Base-by-base conservation (phyloP, 2,888 invertebrate species). In the Choreutis nemorana region DNA sequence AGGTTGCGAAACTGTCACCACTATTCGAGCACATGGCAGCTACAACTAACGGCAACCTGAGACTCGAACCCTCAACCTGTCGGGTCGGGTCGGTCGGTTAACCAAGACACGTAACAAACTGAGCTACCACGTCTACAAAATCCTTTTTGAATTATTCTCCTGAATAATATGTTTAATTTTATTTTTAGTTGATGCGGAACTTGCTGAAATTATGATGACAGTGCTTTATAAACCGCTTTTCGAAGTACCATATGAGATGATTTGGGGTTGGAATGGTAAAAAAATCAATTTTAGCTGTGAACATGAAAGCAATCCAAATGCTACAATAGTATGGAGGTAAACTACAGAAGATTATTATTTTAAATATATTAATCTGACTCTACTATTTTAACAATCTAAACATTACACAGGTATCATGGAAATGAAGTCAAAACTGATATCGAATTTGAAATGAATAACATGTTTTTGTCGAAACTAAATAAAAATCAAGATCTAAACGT, bases 231-330 rank as follows among this genome's bases (percentile, higher is more conserved):
- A 46, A 22, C 77, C 77, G 5, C 49, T 56, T 33, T 73, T 75
- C 29, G 34, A 54, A 2, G 21, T 32, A 2, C 21, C 41, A 1
- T 32, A 45, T 3, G 60, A 64, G 35, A 38, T 34, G 2, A 28
- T 62, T 1, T 78, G 68, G 66, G 63, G 55, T 1, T 75, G 72
- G 70, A 42, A 47, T 8, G 70, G 60, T 1, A 51, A 55, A 29
- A 43, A 39, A 1, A 50, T 67, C 2, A 64, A 60, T 25, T 42
- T 78, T 21, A 65, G 50, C 23, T 78, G 77, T 32, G 48, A 44
- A 2, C 51, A 58, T 21, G 53, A 58, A 0, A 67, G 68, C 28
- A 62, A 66, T 29, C 77, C 77, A 4, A 48, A 48, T 0, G 47
- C 67, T 1, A 40, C 33, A n/a, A 39, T 68, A 4, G 45, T 39